Base-by-base conservation (phyloP, 2,797 vertebrate species). In the Philypnodon macrostomus region DNA sequence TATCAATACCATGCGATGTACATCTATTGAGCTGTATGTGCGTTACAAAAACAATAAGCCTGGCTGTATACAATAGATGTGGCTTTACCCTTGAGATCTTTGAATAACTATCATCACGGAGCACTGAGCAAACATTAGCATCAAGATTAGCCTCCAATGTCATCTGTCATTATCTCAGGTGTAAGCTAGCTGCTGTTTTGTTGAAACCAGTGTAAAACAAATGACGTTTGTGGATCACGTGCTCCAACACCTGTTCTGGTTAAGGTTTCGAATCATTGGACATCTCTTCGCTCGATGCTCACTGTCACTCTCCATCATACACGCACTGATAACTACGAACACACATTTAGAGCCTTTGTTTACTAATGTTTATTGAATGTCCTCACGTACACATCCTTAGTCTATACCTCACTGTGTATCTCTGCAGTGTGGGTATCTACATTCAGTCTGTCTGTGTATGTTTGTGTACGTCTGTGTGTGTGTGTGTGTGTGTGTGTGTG, bases 241-340 rank as follows among this genome's bases (percentile, higher is more conserved):
- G 39, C 49, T 30, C 45, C 36, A 69, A 51, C 56, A 63, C 63
- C 50, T 69, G 58, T 55, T 67, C 47, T 39, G 16, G 26, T 47
- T 32, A 41, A 50, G 36, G 56, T 63, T 78, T 48, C 70, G 62
- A 58, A 61, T 63, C 54, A 46, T 27, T 45, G 50, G 34, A 60
- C 23, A 17, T 35, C 23, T 21, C 32, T 41, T 50, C 21, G 7
- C 46, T 47, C 24, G 40, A 24, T 9, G 1, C 27, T 47, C 6
- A 21, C 67, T 61, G 52, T 65, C 58, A 40, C 53, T 54, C 32
- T 72, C 37, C 32, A 72, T 56, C 65, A 72, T 70, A 41, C 54
- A 66, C 42, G 55, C 71, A 53, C 58, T 37, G 58, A 26, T 75
- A 64, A 68, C 58, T 40, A 56, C 47, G 40, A 37, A 59, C 14